A percentile compares a stretch with the other conserved stretches of the same genome.
phyloP scores from a whole-genome alignment of 1,140 invertebrate genomes.

The Atta cephalotes region DNA sequence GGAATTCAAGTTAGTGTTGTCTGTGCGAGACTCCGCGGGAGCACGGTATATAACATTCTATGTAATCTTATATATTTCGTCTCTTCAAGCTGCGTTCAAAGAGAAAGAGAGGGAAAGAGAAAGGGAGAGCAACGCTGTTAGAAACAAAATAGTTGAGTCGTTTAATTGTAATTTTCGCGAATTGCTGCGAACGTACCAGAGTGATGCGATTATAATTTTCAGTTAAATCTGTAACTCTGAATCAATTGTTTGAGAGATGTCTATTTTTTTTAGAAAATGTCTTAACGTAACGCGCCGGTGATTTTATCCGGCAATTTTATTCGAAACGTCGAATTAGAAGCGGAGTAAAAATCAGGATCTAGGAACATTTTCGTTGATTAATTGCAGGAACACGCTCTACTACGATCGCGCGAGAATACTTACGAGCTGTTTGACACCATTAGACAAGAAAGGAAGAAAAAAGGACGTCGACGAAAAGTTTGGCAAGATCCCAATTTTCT shows the following conservation, averaged over 20 bases:
- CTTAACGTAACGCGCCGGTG: neutral
- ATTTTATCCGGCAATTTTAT: neutral
- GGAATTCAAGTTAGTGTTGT: conserved; percentile 64
- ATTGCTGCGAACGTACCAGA: neutral
- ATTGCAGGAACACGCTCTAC: neutral
- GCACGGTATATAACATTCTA: conserved; percentile 34
- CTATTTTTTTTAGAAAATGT: neutral
- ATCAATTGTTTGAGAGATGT: neutral
- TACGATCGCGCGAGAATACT: neutral
- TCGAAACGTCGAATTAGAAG: neutral
- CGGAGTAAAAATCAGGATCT: neutral
- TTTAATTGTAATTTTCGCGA: conserved; percentile 12
- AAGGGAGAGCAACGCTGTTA: conserved; percentile 5
- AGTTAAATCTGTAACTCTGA: neutral
- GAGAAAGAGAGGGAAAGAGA: conserved; percentile 2
- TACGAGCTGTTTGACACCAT: conserved; percentile 69
- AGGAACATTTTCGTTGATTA: neutral
- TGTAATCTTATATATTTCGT: conserved; percentile 62
- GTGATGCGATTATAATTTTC: conserved; percentile 9
- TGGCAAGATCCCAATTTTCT: conserved; percentile 74
- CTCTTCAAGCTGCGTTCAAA: conserved; percentile 2
- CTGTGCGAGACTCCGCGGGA: conserved; percentile 29
- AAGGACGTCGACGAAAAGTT: conserved; percentile 68
- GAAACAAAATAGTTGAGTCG: conserved; percentile 25
- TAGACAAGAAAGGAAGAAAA: conserved; percentile 63